Evolutionary conservation across 2,113 vertebrate species (phyloP).

Genomic region (Pteropus alecto): DNA sequence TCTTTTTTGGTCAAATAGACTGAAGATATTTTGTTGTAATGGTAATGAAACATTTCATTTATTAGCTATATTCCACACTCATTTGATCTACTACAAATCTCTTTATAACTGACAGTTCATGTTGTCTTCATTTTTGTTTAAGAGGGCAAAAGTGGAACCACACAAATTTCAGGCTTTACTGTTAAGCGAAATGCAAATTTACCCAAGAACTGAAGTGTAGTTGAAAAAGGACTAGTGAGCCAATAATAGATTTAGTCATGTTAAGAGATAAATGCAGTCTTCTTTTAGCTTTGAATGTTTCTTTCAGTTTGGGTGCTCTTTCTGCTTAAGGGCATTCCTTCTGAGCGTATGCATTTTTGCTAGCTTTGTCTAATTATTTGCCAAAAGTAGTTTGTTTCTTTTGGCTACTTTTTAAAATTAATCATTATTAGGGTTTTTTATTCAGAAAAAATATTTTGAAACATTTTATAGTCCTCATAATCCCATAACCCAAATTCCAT

Average conservation of each 20-base stretch:
- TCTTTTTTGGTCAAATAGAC: slow-evolving; percentile 33
- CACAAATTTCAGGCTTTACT: slow-evolving; percentile 17
- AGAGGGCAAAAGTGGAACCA: background rate
- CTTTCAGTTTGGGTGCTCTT: slow-evolving; percentile 12
- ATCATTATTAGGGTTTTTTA: background rate
- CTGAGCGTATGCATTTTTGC: slow-evolving; percentile 3
- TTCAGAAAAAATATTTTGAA: background rate
- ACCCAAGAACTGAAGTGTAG: background rate
- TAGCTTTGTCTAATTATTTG: slow-evolving; percentile 25
- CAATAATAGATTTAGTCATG: background rate
- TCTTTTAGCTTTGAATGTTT: slow-evolving; percentile 28
- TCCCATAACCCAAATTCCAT: background rate
- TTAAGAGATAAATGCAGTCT: slow-evolving; percentile 39
- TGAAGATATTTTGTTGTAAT: slow-evolving; percentile 16
- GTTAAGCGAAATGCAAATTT: slow-evolving; percentile 50
- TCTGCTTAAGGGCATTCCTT: background rate
- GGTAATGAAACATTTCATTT: slow-evolving; percentile 12
- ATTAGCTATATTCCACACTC: background rate
- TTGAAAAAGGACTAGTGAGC: slow-evolving; percentile 30
- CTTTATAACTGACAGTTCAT: background rate
- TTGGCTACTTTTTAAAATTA: background rate
- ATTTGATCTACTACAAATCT: slow-evolving; percentile 17
- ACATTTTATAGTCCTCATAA: background rate
- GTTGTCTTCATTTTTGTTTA: background rate
- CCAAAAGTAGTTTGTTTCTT: slow-evolving; percentile 16